Base-by-base conservation (phyloP, 2,797 vertebrate species). In the Gadopsis bispinosus region DNA sequence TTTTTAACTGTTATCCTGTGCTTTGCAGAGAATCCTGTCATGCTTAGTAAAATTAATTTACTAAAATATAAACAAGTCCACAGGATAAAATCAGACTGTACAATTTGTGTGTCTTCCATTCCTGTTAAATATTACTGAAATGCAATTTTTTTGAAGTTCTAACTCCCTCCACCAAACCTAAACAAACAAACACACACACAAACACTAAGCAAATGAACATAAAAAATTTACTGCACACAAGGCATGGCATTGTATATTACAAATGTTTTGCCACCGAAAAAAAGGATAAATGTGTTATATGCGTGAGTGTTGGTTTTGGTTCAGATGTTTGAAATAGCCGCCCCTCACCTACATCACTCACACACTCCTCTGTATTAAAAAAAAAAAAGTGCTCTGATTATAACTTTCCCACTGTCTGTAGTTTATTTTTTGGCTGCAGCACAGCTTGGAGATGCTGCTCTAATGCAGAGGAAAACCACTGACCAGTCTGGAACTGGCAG, bases 401-500 rank as follows among this genome's bases (percentile, higher is more conserved):
- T 43, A 74, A 67, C 41, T 47, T 17, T 63, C 33, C 9, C 3
- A 4, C 50, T 39, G 80, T 84, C 73, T 73, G 73, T 73, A 54
- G 64, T 79, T 83, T 47, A 55, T 31, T 62, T 74, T 83, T 75
- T 78, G 77, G 53, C 75, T 29, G 41, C 65, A 37, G 80, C 84
- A 67, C 79, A 81, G 74, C 75, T 80, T 54, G 69, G 65, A 58
- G 67, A 84, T 81, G 39, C 66, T 75, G 7, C 73, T 83, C 54
- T 26, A 50, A 72, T 77, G 62, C 58, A 39, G 69, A 56, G 75
- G 51, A 80, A 89, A 92, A 77, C 54, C 77, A 77, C 83, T 55
- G 86, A 77, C 83, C 55, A 67, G 81, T 89, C 75, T 84, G 89
- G 61, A 90, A 72, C 71, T 74, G 83, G 84, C 66, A 62, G 66